A percentile compares a stretch with the other conserved stretches of the same genome.
Evolutionary conservation across 1,140 invertebrate genomes (phyloP).

Genomic region (Heliconius nattereri): DNA sequence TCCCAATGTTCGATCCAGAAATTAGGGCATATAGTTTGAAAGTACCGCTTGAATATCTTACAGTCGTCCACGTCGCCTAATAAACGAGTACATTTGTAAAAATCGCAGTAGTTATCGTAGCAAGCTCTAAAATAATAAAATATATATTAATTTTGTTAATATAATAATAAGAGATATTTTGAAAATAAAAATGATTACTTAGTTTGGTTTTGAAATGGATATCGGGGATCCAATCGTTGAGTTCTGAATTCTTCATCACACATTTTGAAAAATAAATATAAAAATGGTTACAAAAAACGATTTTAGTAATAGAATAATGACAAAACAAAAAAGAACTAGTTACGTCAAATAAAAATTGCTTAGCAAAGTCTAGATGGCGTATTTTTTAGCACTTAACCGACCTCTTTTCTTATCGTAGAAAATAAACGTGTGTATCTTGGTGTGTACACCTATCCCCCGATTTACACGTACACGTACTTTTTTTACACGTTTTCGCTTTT

Average conservation of each 20-base stretch:
- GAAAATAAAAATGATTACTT: slow-evolving; percentile 41
- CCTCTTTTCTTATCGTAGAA: background rate
- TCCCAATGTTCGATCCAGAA: slow-evolving; percentile 73
- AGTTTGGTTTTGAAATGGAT: slow-evolving; percentile 72
- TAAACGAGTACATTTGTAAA: slow-evolving; percentile 64
- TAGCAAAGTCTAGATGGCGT: background rate
- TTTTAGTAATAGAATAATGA: background rate
- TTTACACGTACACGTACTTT: too few species aligned
- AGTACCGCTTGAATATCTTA: slow-evolving; percentile 73
- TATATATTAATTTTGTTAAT: background rate
- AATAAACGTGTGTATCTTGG: background rate
- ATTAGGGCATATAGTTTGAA: slow-evolving; percentile 73
- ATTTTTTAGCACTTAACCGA: background rate
- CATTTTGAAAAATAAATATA: slow-evolving; percentile 24
- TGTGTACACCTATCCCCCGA: too few species aligned
- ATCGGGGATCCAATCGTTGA: slow-evolving; percentile 66
- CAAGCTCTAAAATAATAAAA: slow-evolving; percentile 57
- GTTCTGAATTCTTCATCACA: slow-evolving; percentile 60
- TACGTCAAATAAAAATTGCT: background rate
- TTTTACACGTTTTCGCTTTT: too few species aligned
- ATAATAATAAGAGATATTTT: slow-evolving; percentile 3
- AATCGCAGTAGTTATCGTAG: slow-evolving; percentile 76
- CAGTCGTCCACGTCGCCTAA: slow-evolving; percentile 70
- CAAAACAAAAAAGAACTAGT: background rate
- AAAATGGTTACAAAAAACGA: background rate